Evolutionary conservation across 2,888 invertebrate genomes (phyloP).

Genomic region (Asteroscopus sphinx): DNA sequence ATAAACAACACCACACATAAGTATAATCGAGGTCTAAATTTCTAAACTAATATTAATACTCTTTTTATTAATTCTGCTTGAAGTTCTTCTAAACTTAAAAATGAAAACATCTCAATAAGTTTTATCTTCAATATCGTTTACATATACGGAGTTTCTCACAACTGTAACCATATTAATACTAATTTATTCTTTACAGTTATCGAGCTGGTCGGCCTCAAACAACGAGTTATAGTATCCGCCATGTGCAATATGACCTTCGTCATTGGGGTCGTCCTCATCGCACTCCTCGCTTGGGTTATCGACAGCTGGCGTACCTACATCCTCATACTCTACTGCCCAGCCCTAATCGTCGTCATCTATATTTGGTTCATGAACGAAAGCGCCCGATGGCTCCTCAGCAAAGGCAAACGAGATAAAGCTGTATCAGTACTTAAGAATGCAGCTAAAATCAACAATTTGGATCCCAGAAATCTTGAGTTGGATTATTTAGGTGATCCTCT

Average conservation of each 20-base stretch:
- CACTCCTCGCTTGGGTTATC: slow-evolving; percentile 92
- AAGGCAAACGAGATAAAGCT: slow-evolving; percentile 92
- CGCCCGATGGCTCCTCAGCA: slow-evolving; percentile 94
- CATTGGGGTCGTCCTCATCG: slow-evolving; percentile 92
- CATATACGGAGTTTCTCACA: slow-evolving; percentile 24
- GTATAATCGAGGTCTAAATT: neutral
- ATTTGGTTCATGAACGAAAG: slow-evolving; percentile 94
- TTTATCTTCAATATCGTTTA: slow-evolving; percentile 28
- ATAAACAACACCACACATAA: neutral
- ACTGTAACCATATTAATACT: slow-evolving; percentile 31
- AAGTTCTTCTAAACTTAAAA: slow-evolving; percentile 12
- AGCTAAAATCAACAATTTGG: slow-evolving; percentile 91
- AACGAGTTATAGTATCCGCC: slow-evolving; percentile 93
- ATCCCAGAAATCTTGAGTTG: slow-evolving; percentile 84
- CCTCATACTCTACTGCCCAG: slow-evolving; percentile 92
- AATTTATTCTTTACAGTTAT: slow-evolving; percentile 88
- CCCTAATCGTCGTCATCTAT: slow-evolving; percentile 91
- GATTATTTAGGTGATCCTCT: slow-evolving; percentile 83
- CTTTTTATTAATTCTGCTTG: slow-evolving; percentile 4
- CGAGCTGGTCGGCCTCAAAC: slow-evolving; percentile 94
- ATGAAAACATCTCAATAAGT: slow-evolving; percentile 16
- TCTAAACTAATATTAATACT: neutral
- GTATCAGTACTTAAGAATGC: slow-evolving; percentile 91
- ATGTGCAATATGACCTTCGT: slow-evolving; percentile 94
- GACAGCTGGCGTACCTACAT: slow-evolving; percentile 93